Conservation (phyloP, 2,888 invertebrate species). For the Cotesia congregata region DNA sequence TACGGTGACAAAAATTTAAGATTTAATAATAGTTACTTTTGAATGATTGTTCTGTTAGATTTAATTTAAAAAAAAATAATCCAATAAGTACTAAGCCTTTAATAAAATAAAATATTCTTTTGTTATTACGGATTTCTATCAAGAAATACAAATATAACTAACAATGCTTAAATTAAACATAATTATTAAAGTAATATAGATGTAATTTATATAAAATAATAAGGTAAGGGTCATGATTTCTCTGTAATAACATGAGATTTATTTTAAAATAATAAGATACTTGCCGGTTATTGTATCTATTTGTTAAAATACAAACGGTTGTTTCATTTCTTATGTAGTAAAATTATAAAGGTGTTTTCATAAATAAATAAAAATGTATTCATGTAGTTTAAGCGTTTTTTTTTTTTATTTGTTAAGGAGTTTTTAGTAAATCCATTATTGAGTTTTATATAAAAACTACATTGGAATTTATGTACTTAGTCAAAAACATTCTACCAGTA, state of each 20-base stretch:
- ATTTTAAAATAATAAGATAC: constrained; percentile 39
- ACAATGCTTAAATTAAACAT: constrained; percentile 14
- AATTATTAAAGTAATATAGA: constrained; percentile 28
- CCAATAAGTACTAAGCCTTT: background rate
- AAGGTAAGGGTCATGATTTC: constrained; percentile 38
- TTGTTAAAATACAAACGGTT: constrained; percentile 32
- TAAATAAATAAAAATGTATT: constrained; percentile 7
- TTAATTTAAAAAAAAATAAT: constrained; percentile 2
- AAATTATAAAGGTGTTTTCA: constrained; percentile 20
- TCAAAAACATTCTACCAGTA: background rate
- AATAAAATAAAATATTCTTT: background rate
- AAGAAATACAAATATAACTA: constrained; percentile 40
- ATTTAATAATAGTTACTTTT: background rate
- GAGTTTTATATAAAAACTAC: background rate
- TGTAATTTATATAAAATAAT: constrained; percentile 37
- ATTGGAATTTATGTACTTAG: background rate
- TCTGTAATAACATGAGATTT: constrained; percentile 45
- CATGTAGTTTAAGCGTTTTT: background rate
- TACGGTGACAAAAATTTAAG: background rate
- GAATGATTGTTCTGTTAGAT: background rate
- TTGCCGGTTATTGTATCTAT: constrained; percentile 59
- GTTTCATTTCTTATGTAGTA: constrained; percentile 36
- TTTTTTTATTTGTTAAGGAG: background rate
- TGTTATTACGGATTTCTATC: constrained; percentile 9
- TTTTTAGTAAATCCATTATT: background rate